Percentiles rank a stretch among this genome's conserved stretches.
phyloP scores from a whole-genome alignment of 2,888 invertebrate genomes.

The Melangyna quadrimaculata region DNA sequence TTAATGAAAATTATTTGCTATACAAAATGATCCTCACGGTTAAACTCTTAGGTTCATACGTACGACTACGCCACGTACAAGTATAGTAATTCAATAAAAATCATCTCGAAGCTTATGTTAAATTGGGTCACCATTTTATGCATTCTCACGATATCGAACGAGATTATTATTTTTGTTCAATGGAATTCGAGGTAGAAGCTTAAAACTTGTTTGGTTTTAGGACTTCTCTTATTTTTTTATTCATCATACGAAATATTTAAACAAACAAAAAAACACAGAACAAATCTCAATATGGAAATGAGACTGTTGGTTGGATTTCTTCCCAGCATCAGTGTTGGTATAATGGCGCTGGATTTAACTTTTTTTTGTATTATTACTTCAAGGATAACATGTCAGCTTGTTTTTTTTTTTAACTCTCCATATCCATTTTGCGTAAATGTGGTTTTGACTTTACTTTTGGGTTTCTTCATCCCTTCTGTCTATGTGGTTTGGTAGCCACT shows the following conservation, averaged over 20 bases:
- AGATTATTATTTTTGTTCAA: conserved; percentile 26
- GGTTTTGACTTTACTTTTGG: conserved; percentile 1
- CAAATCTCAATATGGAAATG: conserved; percentile 30
- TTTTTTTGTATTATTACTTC: conserved; percentile 6
- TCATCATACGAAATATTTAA: neutral
- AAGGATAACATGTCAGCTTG: conserved; percentile 55
- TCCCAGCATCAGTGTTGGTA: conserved; percentile 21
- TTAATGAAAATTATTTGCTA: conserved; percentile 48
- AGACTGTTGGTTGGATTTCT: conserved; percentile 5
- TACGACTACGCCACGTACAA: neutral
- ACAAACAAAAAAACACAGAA: neutral
- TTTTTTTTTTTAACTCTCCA: conserved; percentile 9
- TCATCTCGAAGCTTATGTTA: conserved; percentile 19
- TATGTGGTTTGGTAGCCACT: neutral
- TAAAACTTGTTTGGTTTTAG: conserved; percentile 48
- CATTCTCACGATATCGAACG: conserved; percentile 23
- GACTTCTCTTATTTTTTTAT: conserved; percentile 1
- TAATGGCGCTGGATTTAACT: conserved; percentile 34
- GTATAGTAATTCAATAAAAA: conserved; percentile 24
- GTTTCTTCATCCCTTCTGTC: conserved; percentile 8
- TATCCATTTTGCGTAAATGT: conserved; percentile 18
- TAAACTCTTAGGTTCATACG: neutral
- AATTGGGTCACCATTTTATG: conserved; percentile 57
- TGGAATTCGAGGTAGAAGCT: conserved; percentile 46
- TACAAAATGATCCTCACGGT: conserved; percentile 27